Percentiles rank a stretch among this genome's conserved stretches.
Conservation (phyloP, 2,888 invertebrate species). For the Drosophila mimica region DNA sequence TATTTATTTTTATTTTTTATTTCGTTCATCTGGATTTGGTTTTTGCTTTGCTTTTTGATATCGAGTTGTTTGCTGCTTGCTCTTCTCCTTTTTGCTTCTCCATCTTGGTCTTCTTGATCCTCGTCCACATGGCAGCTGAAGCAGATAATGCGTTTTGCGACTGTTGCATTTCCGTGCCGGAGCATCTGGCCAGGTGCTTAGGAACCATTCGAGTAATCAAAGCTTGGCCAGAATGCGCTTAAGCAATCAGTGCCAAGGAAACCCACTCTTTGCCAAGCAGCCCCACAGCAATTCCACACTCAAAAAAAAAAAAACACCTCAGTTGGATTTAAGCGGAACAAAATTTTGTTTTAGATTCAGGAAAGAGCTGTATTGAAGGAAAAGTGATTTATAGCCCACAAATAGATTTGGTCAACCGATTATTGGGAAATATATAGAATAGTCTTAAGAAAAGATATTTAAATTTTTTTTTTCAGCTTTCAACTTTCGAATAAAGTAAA, state of each 20-base stretch:
- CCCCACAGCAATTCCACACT: background rate
- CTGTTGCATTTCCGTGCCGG: slow-evolving; percentile 67
- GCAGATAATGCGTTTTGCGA: slow-evolving; percentile 79
- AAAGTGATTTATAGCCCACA: no score
- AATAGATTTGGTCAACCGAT: background rate
- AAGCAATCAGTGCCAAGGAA: slow-evolving; percentile 59
- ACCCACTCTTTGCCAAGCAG: background rate
- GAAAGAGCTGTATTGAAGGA: no score
- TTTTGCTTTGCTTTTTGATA: background rate
- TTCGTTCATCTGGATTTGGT: slow-evolving; percentile 7
- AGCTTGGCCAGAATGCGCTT: slow-evolving; percentile 68
- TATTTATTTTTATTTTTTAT: slow-evolving; percentile 1
- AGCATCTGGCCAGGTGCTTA: slow-evolving; percentile 66
- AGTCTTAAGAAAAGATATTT: background rate
- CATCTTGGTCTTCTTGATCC: background rate
- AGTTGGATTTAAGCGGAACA: background rate
- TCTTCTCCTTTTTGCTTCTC: slow-evolving; percentile 15
- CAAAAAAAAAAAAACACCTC: background rate
- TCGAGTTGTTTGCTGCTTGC: slow-evolving; percentile 6
- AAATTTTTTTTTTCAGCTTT: background rate
- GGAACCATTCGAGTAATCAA: slow-evolving; percentile 77
- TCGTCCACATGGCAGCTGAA: slow-evolving; percentile 72
- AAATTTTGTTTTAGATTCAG: background rate
- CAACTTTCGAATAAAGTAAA: background rate
- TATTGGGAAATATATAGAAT: background rate